A percentile compares a stretch with the other conserved stretches of the same genome.
Conservation (phyloP, 1,140 invertebrate genomes). For the Penaeus indicus region DNA sequence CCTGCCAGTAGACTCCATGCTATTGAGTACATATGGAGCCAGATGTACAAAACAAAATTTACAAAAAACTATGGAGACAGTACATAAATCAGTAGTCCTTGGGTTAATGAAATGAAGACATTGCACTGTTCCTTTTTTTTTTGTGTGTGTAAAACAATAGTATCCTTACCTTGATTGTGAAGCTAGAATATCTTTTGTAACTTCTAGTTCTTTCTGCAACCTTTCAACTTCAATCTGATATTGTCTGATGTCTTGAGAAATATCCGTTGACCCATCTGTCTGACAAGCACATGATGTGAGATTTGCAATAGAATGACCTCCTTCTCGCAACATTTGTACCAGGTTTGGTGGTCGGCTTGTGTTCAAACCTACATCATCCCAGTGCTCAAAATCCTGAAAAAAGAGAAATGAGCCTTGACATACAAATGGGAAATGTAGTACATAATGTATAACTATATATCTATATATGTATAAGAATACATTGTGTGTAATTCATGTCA, state of each 20-base stretch:
- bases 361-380: conserved; percentile 93
- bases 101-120: no score
- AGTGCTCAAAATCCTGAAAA: conserved; percentile 89
- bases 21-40: no score
- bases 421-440: no score
- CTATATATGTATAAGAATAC: no score
- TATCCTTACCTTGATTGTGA: conserved; percentile 25
- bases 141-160: neutral
- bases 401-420: conserved; percentile 14
- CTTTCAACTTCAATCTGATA: neutral
- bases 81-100: no score
- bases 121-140: neutral
- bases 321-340: conserved; percentile 83
- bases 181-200: neutral
- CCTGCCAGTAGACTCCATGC: no score
- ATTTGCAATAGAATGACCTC: conserved; percentile 71
- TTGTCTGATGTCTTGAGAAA: conserved; percentile 9
- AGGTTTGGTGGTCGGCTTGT: conserved; percentile 85
- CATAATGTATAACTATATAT: no score
- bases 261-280: neutral
- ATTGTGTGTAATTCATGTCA: no score
- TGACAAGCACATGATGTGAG: conserved; percentile 47
- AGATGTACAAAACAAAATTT: no score
- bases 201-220: conserved; percentile 35
- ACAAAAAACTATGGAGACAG: no score